Percentiles rank a stretch among this genome's conserved stretches.
Conservation (phyloP, 2,888 invertebrate species). For the Parnassius orleans region DNA sequence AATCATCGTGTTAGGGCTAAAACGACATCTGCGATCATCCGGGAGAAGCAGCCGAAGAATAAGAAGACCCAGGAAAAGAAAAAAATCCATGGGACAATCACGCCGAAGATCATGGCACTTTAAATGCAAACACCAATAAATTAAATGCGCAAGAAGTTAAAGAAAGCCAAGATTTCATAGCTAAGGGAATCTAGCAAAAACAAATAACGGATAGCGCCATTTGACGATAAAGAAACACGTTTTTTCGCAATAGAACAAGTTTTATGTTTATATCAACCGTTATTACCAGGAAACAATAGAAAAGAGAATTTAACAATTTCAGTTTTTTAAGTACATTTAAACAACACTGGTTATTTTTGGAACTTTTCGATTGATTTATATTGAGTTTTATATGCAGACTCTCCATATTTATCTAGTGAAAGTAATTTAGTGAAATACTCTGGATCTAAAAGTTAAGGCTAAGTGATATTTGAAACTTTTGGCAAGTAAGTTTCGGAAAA, state of each 20-base stretch:
- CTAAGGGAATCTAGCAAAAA: conserved; percentile 67
- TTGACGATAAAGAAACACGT: conserved; percentile 82
- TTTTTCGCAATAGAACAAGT: conserved; percentile 83
- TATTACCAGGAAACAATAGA: conserved; percentile 80
- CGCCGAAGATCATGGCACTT: conserved; percentile 59
- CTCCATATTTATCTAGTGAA: conserved; percentile 76
- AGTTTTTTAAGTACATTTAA: conserved; percentile 79
- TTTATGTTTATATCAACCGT: conserved; percentile 82
- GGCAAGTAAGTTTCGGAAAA: conserved; percentile 69
- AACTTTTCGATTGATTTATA: conserved; percentile 74
- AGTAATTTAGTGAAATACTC: conserved; percentile 76
- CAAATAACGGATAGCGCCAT: conserved; percentile 73
- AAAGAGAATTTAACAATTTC: conserved; percentile 77
- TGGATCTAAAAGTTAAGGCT: conserved; percentile 72
- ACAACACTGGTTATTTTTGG: conserved; percentile 81
- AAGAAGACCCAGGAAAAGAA: conserved; percentile 55
- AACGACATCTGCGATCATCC: conserved; percentile 70
- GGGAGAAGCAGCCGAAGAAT: conserved; percentile 61
- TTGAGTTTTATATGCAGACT: conserved; percentile 78
- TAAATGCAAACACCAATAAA: conserved; percentile 63
- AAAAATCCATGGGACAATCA: conserved; percentile 57
- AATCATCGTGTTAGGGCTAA: conserved; percentile 71
- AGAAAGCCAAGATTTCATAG: conserved; percentile 72
- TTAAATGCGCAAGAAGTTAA: conserved; percentile 76
- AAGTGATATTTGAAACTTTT: conserved; percentile 75